phyloP scores from a whole-genome alignment of 2,888 invertebrate genomes.

The Lycophotia porphyrea region DNA sequence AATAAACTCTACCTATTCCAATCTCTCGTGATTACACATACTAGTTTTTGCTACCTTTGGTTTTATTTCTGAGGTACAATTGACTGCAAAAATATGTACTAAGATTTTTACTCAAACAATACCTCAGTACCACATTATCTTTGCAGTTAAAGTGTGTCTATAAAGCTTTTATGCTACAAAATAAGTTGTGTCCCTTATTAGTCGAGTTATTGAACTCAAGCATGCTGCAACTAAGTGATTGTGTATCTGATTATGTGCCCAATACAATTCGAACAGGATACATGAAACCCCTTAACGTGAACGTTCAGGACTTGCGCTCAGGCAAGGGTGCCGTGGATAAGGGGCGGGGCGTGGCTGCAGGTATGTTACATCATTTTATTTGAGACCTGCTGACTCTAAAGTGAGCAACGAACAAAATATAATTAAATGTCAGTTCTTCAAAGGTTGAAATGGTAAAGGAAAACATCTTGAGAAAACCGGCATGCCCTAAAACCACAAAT shows the following conservation, averaged over 20 bases:
- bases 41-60: not conserved
- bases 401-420: not conserved
- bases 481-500: not conserved
- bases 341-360: slow-evolving; percentile 54
- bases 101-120: not conserved
- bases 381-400: not conserved
- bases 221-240: slow-evolving; percentile 40
- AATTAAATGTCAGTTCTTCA: not conserved
- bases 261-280: slow-evolving; percentile 53
- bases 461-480: not conserved
- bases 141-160: slow-evolving; percentile 7
- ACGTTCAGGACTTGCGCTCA: slow-evolving; percentile 60
- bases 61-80: not conserved
- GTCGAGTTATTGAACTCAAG: not conserved
- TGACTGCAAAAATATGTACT: slow-evolving; percentile 7
- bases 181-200: not conserved
- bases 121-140: slow-evolving; percentile 19
- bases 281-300: slow-evolving; percentile 59
- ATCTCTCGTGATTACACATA: not conserved
- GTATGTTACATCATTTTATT: slow-evolving; percentile 39
- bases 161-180: slow-evolving; percentile 17
- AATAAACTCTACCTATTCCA: not conserved
- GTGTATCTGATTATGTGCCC: slow-evolving; percentile 48
- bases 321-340: slow-evolving; percentile 57
- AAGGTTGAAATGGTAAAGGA: not conserved